Evolutionary conservation across 2,888 invertebrate species (phyloP).

Genomic region (Dysmachus trigonus): DNA sequence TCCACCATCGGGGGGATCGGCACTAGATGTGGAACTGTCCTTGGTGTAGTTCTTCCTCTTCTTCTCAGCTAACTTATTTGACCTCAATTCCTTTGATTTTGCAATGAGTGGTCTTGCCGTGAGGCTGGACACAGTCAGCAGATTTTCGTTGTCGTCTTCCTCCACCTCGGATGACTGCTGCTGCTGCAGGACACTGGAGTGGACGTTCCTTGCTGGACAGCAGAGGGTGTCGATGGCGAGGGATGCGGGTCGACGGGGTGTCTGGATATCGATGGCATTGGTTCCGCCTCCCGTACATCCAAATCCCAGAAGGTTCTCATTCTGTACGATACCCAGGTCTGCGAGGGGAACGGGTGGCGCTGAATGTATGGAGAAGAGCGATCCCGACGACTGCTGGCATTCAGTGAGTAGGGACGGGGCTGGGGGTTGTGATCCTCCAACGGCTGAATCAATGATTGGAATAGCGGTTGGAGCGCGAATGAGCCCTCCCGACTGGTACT

Average conservation of each 20-base stretch:
- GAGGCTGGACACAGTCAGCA: constrained; percentile 76
- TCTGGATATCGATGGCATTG: constrained; percentile 46
- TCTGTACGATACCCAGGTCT: constrained; percentile 61
- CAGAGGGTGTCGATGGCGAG: constrained; percentile 64
- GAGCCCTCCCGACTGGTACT: constrained; percentile 65
- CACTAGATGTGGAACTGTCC: constrained; percentile 53
- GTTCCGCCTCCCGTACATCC: constrained; percentile 51
- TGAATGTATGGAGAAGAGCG: constrained; percentile 74
- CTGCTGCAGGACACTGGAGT: constrained; percentile 63
- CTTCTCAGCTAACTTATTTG: constrained; percentile 54
- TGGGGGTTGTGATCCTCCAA: constrained; percentile 56
- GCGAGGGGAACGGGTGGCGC: constrained; percentile 69
- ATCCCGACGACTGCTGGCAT: constrained; percentile 65
- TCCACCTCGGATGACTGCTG: constrained; percentile 67
- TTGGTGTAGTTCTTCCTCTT: constrained; percentile 47
- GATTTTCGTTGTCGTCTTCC: constrained; percentile 76
- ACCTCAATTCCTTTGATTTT: constrained; percentile 71
- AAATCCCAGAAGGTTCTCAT: constrained; percentile 49
- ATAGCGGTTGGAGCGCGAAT: constrained; percentile 58
- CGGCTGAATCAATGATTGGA: constrained; percentile 50
- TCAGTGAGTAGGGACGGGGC: constrained; percentile 55
- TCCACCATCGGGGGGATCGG: constrained; percentile 74
- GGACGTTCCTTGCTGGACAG: constrained; percentile 60
- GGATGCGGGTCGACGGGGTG: constrained; percentile 65
- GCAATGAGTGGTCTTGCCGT: constrained; percentile 77